Evolutionary conservation across 2,113 vertebrate genomes (phyloP), one percentile per base, ranked within the genome.

Genomic region (Ceyx melanurus): DNA sequence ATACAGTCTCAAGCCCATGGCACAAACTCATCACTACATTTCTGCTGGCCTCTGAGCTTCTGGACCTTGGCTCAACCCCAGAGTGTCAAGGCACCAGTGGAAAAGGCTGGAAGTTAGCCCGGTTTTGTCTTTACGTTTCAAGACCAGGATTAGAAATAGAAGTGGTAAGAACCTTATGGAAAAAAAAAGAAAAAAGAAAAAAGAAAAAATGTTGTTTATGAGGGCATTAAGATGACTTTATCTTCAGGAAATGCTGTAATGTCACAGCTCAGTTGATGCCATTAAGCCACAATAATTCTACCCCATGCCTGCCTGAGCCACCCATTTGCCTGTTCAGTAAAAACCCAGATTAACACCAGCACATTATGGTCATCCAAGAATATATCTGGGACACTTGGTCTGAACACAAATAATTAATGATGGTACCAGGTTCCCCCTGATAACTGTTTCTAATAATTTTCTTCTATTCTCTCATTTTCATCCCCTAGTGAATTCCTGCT

Each of bases 101-200:
- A 95, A 92, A 92, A 91, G 29, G 23, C 75, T 86, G 61, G 73
- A 88, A 94, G 53, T 67, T 17, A 74, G 48, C 61, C 61, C 89
- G 72, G 12, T 74, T 92, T 71, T 93, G 60, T 83, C 73, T 71
- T 90, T 53, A 12, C 68, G 20, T 76, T 95, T 94, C 64, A 88
- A 74, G 50, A 82, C 14, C 15, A 79, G 66, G 40, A 84, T 93
- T 57, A 91, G 71, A 89, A 92, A 95, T 87, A 94, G 78, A 92
- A 92, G 33, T n/a, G 17, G 67, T 50, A 73, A 89, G 82, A 73
- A 76, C 23, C 42, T 50, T 42, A 85, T 56, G 79, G 89, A 75
- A 95, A 92, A 95, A 92, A 62, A 93, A 10, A 10, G 10, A 37
- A 37, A 37, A 37, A 10, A 10, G 10, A 37, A 37, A 37, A 37